phyloP scores from a whole-genome alignment of 2,888 invertebrate species.

The Lordiphosa andalusiaca region DNA sequence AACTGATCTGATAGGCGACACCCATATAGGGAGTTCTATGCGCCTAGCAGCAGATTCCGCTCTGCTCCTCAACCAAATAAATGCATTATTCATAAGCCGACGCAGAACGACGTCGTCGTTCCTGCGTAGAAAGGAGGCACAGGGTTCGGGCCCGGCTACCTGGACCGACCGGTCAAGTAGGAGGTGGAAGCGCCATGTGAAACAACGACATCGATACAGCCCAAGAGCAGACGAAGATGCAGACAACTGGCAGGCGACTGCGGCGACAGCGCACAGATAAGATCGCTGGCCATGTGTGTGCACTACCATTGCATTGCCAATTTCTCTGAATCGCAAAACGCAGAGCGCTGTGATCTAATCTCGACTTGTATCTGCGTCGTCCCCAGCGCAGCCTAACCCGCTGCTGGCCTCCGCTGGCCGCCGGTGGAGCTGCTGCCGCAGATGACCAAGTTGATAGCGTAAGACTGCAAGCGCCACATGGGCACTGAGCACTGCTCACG shows the following conservation, averaged over 20 bases:
- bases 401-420: conserved; percentile 12
- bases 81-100: conserved; percentile 70
- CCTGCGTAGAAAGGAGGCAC: conserved; percentile 8
- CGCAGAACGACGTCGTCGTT: background rate
- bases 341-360: conserved; percentile 62
- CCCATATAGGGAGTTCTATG: conserved; percentile 71
- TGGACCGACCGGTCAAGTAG: conserved; percentile 20
- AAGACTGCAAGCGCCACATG: conserved; percentile 67
- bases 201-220: conserved; percentile 27
- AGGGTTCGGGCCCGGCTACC: conserved; percentile 2
- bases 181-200: conserved; percentile 64
- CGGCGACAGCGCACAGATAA: conserved; percentile 40
- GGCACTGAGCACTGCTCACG: conserved; percentile 24
- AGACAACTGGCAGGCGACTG: conserved; percentile 35
- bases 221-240: conserved; percentile 14
- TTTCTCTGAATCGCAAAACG: conserved; percentile 67
- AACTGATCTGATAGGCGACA: conserved; percentile 73
- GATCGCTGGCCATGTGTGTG: conserved; percentile 64
- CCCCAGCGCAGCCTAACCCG: conserved; percentile 16
- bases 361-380: conserved; percentile 59
- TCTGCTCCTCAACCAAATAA: conserved; percentile 37
- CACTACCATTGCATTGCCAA: conserved; percentile 53
- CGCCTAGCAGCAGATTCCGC: conserved; percentile 63
- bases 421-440: conserved; percentile 29
- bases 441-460: conserved; percentile 69